These are phyloP conservation scores for Beaufortia kweichowensis DNA, from an alignment of 2,113 vertebrate species.

Conservation along the genomic window DNA sequence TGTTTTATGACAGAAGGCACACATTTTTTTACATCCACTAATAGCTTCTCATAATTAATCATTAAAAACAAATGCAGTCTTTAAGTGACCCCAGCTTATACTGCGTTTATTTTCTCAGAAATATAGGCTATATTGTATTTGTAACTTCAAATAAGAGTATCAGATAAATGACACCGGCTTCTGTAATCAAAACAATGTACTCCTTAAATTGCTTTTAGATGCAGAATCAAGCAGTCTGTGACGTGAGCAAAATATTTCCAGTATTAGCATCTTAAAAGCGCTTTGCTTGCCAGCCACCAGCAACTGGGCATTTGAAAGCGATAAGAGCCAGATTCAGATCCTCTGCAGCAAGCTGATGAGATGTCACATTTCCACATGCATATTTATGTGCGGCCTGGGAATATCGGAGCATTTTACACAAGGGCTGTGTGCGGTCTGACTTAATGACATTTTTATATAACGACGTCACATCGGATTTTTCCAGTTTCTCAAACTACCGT, in stretches of 20 bases:
- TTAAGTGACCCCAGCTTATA: no score
- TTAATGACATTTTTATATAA: conserved; percentile 15
- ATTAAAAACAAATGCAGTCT: no score
- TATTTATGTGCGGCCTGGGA: conserved; percentile 38
- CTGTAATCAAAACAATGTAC: conserved; percentile 42
- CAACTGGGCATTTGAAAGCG: conserved; percentile 41
- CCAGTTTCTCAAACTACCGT: not conserved
- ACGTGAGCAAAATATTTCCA: conserved; percentile 42
- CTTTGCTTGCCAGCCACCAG: conserved; percentile 45
- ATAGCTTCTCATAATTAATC: no score
- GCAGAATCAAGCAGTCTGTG: conserved; percentile 23
- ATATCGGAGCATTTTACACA: conserved; percentile 20
- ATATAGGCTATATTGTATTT: no score
- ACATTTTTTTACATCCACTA: no score
- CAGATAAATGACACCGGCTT: conserved; percentile 16
- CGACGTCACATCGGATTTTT: not conserved
- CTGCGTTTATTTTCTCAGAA: conserved; percentile 15
- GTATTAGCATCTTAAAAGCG: conserved; percentile 43
- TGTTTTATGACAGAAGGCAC: no score
- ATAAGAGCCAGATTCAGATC: conserved; percentile 38
- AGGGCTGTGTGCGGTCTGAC: conserved; percentile 7
- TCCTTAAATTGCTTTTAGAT: conserved; percentile 41
- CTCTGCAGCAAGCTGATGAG: conserved; percentile 42
- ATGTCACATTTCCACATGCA: conserved; percentile 32
- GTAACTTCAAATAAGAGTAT: not conserved